Evolutionary conservation across 2,113 vertebrate genomes (phyloP).

Genomic region (Heptranchias perlo): DNA sequence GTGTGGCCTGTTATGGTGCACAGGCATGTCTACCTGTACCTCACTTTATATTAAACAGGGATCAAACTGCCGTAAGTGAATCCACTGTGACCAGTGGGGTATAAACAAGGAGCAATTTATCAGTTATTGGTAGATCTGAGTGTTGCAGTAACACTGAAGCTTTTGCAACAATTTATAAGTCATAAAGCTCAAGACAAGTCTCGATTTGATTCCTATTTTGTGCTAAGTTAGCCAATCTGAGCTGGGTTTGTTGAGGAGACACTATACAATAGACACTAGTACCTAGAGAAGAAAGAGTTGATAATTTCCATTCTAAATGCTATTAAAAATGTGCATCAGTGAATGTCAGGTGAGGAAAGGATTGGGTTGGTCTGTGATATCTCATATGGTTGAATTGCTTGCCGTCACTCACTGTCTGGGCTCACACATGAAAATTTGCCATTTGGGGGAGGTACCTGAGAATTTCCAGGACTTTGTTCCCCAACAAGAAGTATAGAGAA

Average conservation of each 20-base stretch:
- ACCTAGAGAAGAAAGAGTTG: neutral
- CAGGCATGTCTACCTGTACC: neutral
- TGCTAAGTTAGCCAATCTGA: neutral
- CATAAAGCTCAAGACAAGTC: neutral
- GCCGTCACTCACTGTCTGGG: neutral
- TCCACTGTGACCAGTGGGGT: neutral
- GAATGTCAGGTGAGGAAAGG: neutral
- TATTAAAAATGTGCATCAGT: neutral
- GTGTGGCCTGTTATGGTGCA: neutral
- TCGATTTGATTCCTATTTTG: neutral
- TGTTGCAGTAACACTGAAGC: neutral
- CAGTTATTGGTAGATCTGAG: neutral
- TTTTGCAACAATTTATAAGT: neutral
- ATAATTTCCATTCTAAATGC: neutral
- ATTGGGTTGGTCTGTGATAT: neutral
- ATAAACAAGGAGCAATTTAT: neutral
- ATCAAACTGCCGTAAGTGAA: neutral
- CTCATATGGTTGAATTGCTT: neutral
- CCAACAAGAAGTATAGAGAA: neutral
- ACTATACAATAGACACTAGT: neutral
- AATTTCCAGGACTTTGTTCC: neutral
- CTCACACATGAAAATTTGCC: neutral
- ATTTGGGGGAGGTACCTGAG: neutral
- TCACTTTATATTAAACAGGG: neutral
- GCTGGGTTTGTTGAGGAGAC: neutral